Base-by-base conservation (phyloP, 2,888 invertebrate genomes). In the Allophyes oxyacanthae region DNA sequence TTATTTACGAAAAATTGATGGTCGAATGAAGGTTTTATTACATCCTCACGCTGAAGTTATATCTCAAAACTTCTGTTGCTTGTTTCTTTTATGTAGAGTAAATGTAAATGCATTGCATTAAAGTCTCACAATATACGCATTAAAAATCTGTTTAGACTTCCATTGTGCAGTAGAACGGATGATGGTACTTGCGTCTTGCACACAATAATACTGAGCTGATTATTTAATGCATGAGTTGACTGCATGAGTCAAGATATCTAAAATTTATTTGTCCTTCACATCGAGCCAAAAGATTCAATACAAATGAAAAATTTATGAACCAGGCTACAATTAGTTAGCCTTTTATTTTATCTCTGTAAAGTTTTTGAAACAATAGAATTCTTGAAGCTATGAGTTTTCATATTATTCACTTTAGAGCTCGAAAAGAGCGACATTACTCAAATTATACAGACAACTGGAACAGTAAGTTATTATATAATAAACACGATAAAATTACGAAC, bases 331-430 rank as follows among this genome's bases (percentile, higher is more conserved):
- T 78, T 77, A 76, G 68, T 67, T 56, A 75, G 63, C 69, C 58
- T 64, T 75, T 81, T 86, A 88, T 90, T 88, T 89, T 88, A 89
- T 90, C 91, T 78, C 76, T 61, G 46, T 50, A 73, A 86, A 86
- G 85, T 82, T 78, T 85, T 60, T 67, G 69, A 83, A 77, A 88
- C 88, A 89, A 88, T 86, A 82, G 82, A 84, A 84, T 77, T 84
- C 75, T 81, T 76, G 61, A 62, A 73, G 59, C 76, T 72, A 81
- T 70, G 59, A 78, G 77, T 82, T 81, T 81, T 59, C 64, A 70
- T 69, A 82, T 81, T 82, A 78, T 70, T 79, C 77, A 81, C 34
- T 37, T 49, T 26, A 61, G 36, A 54, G 48, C 30, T 41, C 44
- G 33, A 55, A n/a, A 50, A 49, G 33, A 52, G 46, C 37, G 41